Evolutionary conservation across 2,113 vertebrate genomes (phyloP).

Genomic region (Pungitius pungitius): DNA sequence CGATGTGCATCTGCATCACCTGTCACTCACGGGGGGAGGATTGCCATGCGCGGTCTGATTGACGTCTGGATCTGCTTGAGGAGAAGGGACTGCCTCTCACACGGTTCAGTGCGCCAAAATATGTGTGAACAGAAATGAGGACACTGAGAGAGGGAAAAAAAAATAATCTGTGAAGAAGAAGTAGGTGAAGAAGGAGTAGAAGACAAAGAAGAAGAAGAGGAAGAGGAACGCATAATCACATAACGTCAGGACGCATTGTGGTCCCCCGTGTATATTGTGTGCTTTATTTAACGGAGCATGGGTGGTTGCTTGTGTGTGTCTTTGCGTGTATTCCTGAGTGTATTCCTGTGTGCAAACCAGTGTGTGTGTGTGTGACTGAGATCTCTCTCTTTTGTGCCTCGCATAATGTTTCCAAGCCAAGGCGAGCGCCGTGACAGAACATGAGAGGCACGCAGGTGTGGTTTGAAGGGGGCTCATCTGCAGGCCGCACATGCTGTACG

Average conservation of each 20-base stretch:
- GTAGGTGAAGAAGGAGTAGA: conserved; percentile 2
- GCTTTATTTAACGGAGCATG: conserved; percentile 47
- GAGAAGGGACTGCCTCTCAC: conserved; percentile 62
- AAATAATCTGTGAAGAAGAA: conserved; percentile 46
- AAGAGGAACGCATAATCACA: conserved; percentile 8
- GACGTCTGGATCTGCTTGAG: conserved; percentile 68
- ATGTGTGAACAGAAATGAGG: conserved; percentile 74
- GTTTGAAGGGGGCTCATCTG: conserved; percentile 60
- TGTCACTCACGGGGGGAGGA: conserved; percentile 70
- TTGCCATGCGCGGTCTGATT: conserved; percentile 69
- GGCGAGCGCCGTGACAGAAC: conserved; percentile 28
- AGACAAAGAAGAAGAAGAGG: conserved; percentile 26
- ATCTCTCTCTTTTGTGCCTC: conserved; percentile 53
- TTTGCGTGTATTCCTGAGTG: conserved; percentile 41
- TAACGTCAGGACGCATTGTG: conserved; percentile 24
- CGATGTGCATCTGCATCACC: conserved; percentile 79
- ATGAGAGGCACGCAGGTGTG: conserved; percentile 60
- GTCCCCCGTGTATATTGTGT: conserved; percentile 38
- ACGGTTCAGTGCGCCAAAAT: conserved; percentile 70
- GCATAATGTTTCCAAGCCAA: conserved; percentile 55
- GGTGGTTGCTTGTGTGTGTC: conserved; percentile 35
- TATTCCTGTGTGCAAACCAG: conserved; percentile 43
- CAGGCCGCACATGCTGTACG: conserved; percentile 33
- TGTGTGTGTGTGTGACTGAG: no score
- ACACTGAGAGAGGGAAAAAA: conserved; percentile 68